Conservation (phyloP, 1,140 invertebrate species). For the Diuraphis noxia region DNA sequence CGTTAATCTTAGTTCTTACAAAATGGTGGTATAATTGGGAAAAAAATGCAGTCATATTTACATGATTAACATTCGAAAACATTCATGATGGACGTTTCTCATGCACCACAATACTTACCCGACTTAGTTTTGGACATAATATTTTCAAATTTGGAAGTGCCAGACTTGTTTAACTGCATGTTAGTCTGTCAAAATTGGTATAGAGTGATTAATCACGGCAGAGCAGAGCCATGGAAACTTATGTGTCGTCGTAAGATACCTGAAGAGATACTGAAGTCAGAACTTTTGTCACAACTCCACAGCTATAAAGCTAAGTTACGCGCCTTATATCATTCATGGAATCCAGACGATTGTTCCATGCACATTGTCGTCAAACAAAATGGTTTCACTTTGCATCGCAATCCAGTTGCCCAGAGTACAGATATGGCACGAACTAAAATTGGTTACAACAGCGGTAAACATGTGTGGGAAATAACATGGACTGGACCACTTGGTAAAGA, state of each 20-base stretch:
- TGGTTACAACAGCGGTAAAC: constrained; percentile 88
- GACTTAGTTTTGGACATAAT: constrained; percentile 88
- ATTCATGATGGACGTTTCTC: neutral
- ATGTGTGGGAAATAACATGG: constrained; percentile 99
- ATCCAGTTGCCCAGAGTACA: constrained; percentile 97
- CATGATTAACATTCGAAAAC: neutral
- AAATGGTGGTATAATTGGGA: neutral
- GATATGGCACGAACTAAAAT: constrained; percentile 95
- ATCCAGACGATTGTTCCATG: constrained; percentile 92
- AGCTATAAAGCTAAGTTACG: constrained; percentile 93
- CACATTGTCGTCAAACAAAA: constrained; percentile 97
- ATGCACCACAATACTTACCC: constrained; percentile 61
- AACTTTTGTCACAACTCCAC: constrained; percentile 83
- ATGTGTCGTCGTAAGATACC: constrained; percentile 86
- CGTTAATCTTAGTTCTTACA: neutral
- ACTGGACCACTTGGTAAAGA: constrained; percentile 84
- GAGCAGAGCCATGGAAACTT: constrained; percentile 92
- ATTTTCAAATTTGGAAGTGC: constrained; percentile 88
- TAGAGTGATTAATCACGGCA: constrained; percentile 86
- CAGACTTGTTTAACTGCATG: constrained; percentile 84
- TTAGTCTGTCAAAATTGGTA: constrained; percentile 95
- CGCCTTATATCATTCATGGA: constrained; percentile 96
- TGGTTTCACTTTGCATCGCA: constrained; percentile 94
- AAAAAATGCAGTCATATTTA: neutral
- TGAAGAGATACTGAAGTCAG: constrained; percentile 89